Base-by-base conservation (phyloP, 2,888 invertebrate genomes). In the Melipona bicolor region DNA sequence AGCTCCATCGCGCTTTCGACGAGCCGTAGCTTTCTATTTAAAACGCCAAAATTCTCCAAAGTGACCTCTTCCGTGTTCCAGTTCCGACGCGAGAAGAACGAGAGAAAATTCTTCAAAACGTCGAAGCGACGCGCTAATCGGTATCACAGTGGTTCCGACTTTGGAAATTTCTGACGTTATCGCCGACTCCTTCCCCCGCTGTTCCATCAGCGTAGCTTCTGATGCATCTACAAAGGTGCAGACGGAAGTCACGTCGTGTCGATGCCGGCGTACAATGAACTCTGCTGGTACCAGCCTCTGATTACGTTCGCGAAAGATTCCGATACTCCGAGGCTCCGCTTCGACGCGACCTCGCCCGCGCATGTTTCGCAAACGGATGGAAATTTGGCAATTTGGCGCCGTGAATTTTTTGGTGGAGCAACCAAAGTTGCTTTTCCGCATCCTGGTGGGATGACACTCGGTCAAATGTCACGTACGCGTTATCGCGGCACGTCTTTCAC, bases 171-270 rank as follows among this genome's bases (percentile, higher is more conserved):
- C 82, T 72, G 82, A 81, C 82, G 79, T 87, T 87, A 87, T 87
- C 87, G 73, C 64, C 6, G 36, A 43, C 61, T 62, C 65, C 56
- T 68, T 74, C 73, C 71, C 56, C 73, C 65, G 70, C 24, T 72
- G 67, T 77, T 78, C 80, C 79, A 36, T 76, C 79, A 72, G 72
- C 85, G 77, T 75, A 71, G 27, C 69, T 71, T 70, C 74, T 61
- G 79, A 77, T 82, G 62, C 79, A 79, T 77, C 79, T 77, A 69
- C 67, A 79, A 79, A 86, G 82, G 86, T 78, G 79, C 32, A 80
- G 79, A 81, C 80, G 87, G 84, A 84, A 87, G 81, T 87, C 84
- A 83, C 83, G 86, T 87, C 86, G 78, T 74, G 77, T 56, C 74
- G 27, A 3, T 24, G 62, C 19, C 36, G 13, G 64, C 56, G 81